Evolutionary conservation across 2,888 invertebrate species (phyloP).

Genomic region (Epirrita christyi): DNA sequence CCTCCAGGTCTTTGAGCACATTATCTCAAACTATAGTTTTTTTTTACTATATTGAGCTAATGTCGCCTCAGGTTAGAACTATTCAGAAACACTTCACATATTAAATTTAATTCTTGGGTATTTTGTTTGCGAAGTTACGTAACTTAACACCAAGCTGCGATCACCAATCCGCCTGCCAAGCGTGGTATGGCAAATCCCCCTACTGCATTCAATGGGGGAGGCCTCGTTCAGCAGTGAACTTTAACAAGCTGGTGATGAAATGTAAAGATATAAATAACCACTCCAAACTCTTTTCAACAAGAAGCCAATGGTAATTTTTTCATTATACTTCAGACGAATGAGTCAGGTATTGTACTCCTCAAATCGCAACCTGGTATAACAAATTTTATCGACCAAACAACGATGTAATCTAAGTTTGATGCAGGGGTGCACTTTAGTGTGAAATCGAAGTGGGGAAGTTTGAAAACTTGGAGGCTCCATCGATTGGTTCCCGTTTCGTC

Average conservation of each 20-base stretch:
- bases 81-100: neutral
- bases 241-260: no score
- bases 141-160: no score
- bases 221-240: no score
- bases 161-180: no score
- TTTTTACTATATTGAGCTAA: neutral
- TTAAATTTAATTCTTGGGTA: no score
- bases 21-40: neutral
- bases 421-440: constrained; percentile 17
- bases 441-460: constrained; percentile 20
- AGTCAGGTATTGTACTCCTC: neutral
- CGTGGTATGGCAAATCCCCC: no score
- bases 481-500: no score
- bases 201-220: no score
- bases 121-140: no score
- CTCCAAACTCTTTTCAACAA: no score
- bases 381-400: constrained; percentile 22
- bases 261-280: no score
- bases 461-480: constrained; percentile 9
- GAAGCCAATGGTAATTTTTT: neutral
- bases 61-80: neutral
- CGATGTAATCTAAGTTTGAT: constrained; percentile 22
- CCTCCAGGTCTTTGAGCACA: constrained; percentile 3
- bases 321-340: neutral
- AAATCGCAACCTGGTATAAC: constrained; percentile 2